phyloP scores from a whole-genome alignment of 2,797 vertebrate species.

The Phoeniculus purpureus region DNA sequence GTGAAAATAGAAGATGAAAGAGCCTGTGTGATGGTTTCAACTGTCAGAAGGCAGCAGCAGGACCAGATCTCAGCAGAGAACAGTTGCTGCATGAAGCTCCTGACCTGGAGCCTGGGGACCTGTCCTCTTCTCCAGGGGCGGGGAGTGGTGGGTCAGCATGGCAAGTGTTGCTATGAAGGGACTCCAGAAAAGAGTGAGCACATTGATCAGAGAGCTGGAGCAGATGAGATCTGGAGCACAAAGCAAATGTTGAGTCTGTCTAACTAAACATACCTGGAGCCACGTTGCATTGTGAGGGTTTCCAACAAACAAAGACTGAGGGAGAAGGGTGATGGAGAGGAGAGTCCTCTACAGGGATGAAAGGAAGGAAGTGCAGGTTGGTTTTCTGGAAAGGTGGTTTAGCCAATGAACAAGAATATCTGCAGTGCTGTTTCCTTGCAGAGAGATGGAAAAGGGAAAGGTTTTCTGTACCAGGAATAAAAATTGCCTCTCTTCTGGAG shows the following conservation, averaged over 20 bases:
- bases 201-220: not conserved
- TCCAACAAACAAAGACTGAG: not conserved
- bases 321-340: not conserved
- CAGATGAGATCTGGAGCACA: not conserved
- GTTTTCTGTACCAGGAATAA: not conserved
- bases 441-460: not conserved
- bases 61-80: slow-evolving; percentile 7
- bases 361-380: not conserved
- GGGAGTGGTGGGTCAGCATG: not conserved
- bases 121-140: not conserved
- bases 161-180: not conserved
- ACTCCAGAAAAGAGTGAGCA: not conserved
- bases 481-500: not conserved
- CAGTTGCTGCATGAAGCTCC: not conserved
- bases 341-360: not conserved
- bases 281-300: not conserved
- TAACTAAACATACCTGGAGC: not conserved
- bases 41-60: slow-evolving; percentile 27
- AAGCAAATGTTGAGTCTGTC: not conserved
- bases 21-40: slow-evolving; percentile 39
- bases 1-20: slow-evolving; percentile 66
- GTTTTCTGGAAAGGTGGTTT: not conserved
- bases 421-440: not conserved
- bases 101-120: not conserved
- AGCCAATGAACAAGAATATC: not conserved